Conservation (phyloP, 2,113 vertebrate species). For the Burhinus oedicnemus region DNA sequence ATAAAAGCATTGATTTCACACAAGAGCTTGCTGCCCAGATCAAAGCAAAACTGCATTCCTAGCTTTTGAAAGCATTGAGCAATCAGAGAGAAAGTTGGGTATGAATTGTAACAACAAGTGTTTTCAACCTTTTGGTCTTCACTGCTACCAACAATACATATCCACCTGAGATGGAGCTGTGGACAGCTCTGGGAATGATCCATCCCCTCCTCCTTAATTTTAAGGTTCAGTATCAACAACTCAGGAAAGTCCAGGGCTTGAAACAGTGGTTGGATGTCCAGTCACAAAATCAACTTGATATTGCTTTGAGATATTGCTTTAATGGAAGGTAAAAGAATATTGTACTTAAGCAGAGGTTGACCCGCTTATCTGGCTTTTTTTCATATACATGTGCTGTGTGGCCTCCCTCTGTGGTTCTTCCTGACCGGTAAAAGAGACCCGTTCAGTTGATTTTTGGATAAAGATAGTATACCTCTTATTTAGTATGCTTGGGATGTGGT, state of each 20-base stretch:
- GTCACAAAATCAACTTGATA: neutral
- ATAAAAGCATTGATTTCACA: neutral
- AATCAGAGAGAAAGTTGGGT: neutral
- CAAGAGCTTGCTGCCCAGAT: neutral
- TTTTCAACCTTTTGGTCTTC: neutral
- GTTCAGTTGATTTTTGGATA: neutral
- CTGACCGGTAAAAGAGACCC: neutral
- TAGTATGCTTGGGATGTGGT: neutral
- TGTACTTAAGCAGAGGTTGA: neutral
- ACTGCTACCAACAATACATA: neutral
- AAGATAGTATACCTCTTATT: neutral
- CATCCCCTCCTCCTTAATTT: neutral
- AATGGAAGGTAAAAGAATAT: neutral
- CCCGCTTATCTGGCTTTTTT: neutral
- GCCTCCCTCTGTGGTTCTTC: neutral
- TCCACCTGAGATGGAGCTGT: neutral
- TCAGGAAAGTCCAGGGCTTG: neutral
- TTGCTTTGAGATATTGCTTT: neutral
- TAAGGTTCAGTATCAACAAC: neutral
- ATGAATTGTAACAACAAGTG: neutral
- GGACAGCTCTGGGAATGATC: neutral
- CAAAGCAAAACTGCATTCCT: neutral
- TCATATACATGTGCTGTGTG: rapidly evolving
- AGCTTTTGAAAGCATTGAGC: neutral
- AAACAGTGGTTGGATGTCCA: neutral